These are phyloP conservation scores for Prunella himalayana DNA, from an alignment of 2,113 vertebrate genomes.

Conservation along the genomic window DNA sequence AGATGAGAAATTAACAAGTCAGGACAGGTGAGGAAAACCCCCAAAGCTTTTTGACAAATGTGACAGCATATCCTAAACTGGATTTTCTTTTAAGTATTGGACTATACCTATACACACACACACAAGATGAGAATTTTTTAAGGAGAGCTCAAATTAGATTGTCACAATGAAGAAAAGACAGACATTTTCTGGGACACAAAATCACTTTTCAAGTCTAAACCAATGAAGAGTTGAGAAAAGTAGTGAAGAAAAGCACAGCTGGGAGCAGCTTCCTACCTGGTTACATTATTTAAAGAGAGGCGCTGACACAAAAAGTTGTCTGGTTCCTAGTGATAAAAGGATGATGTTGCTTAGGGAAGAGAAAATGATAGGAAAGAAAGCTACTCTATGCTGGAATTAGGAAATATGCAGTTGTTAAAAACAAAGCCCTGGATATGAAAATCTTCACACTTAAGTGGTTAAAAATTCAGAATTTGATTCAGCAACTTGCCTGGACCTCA, in stretches of 20 bases:
- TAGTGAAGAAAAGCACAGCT: neutral
- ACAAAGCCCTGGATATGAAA: neutral
- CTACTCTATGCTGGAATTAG: neutral
- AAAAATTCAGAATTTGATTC: neutral
- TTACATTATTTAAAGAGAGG: neutral
- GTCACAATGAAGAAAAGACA: neutral
- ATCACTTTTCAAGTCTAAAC: neutral
- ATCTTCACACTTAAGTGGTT: neutral
- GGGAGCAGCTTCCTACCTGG: neutral
- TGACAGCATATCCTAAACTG: neutral
- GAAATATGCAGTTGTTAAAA: neutral
- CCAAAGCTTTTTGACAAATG: neutral
- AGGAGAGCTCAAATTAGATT: neutral
- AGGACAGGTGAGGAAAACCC: neutral
- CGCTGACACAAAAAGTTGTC: neutral
- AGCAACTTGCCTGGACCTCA: neutral
- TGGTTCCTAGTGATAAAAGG: neutral
- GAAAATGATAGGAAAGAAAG: neutral
- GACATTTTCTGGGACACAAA: neutral
- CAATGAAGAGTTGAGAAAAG: neutral
- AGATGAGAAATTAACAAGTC: neutral
- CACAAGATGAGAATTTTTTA: neutral
- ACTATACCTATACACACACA: rapidly evolving
- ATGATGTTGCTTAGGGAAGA: neutral
- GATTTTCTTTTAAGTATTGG: neutral